Evolutionary conservation across 2,797 vertebrate genomes (phyloP).

Genomic region (Todus mexicanus): DNA sequence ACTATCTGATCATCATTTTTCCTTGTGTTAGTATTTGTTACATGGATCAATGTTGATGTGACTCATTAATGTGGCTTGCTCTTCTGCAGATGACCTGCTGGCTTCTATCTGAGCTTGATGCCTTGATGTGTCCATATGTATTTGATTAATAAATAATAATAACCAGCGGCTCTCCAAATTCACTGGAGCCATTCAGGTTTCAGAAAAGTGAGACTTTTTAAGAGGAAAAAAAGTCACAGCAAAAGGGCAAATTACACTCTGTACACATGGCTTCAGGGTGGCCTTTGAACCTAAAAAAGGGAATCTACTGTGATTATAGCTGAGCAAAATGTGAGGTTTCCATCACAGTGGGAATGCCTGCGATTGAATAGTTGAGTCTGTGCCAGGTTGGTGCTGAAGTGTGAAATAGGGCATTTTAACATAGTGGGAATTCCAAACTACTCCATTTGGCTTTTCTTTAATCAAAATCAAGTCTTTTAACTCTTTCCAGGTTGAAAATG

Average conservation of each 20-base stretch:
- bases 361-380: background rate
- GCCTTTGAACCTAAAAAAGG: background rate
- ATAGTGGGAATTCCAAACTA: background rate
- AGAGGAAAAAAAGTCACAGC: background rate
- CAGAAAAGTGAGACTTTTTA: background rate
- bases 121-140: background rate
- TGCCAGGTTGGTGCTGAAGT: background rate
- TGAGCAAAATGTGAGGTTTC: background rate
- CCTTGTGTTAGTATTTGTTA: background rate
- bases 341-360: background rate
- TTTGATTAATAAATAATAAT: background rate
- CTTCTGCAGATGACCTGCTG: background rate
- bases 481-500: background rate
- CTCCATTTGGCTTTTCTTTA: background rate
- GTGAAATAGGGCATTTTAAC: background rate
- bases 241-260: background rate
- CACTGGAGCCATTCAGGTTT: background rate
- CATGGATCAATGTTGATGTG: background rate
- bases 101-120: background rate
- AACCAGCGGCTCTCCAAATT: background rate
- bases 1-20: background rate
- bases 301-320: conserved; percentile 4
- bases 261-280: background rate
- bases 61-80: background rate
- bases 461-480: background rate